A percentile compares a stretch with the other conserved stretches of the same genome.
phyloP scores from a whole-genome alignment of 2,888 invertebrate species.

The Agapetus fuscipes region DNA sequence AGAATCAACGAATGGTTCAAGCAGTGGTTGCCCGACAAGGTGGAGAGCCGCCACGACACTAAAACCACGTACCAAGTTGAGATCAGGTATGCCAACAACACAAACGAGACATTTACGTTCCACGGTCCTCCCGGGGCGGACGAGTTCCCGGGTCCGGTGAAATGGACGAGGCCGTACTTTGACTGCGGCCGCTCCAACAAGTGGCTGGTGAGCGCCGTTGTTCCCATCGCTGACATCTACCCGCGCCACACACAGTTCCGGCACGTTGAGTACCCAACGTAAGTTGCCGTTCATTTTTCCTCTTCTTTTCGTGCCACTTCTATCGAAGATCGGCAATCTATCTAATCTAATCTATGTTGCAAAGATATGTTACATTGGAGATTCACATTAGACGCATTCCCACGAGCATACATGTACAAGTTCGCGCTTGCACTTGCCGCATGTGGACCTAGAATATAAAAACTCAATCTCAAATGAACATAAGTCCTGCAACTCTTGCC shows the following conservation, averaged over 20 bases:
- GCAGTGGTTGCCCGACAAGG: constrained; percentile 83
- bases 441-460: too few relatives aligned
- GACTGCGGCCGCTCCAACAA: constrained; percentile 93
- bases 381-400: too few relatives aligned
- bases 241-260: constrained; percentile 88
- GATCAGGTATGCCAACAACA: constrained; percentile 88
- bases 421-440: too few relatives aligned
- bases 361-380: too few relatives aligned
- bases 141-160: constrained; percentile 85
- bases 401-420: too few relatives aligned
- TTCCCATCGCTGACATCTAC: constrained; percentile 92
- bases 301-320: too few relatives aligned
- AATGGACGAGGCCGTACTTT: constrained; percentile 91
- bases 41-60: constrained; percentile 74
- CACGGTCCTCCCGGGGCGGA: constrained; percentile 89
- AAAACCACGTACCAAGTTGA: constrained; percentile 91
- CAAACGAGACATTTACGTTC: constrained; percentile 93
- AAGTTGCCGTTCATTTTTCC: constrained; percentile 34
- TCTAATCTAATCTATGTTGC: too few relatives aligned
- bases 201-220: constrained; percentile 90
- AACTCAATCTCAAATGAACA: too few relatives aligned
- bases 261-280: constrained; percentile 91
- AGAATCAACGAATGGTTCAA: constrained; percentile 92
- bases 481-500: too few relatives aligned
- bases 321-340: too few relatives aligned